A percentile compares a stretch with the other conserved stretches of the same genome.
Evolutionary conservation across 2,888 invertebrate genomes (phyloP).

Genomic region (Druceiella hillmani): DNA sequence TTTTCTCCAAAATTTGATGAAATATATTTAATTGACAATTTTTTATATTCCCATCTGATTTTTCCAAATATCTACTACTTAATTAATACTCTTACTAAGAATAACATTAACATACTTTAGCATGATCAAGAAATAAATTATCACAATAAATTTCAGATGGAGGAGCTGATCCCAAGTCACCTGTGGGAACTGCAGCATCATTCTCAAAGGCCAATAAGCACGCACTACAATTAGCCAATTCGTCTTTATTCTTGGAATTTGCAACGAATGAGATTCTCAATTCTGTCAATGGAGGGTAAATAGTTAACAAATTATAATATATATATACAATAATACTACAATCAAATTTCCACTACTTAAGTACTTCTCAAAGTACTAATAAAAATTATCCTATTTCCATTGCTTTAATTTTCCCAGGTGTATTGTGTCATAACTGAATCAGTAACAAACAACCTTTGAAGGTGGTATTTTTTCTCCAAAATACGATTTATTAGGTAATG

Average conservation of each 20-base stretch:
- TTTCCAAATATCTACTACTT: not conserved
- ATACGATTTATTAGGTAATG: no score
- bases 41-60: conserved; percentile 11
- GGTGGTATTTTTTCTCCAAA: no score
- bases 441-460: no score
- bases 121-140: not conserved
- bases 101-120: not conserved
- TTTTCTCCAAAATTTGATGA: conserved; percentile 1
- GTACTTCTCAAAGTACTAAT: no score
- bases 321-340: no score
- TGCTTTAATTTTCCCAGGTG: no score
- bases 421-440: no score
- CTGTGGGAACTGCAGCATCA: conserved; percentile 82
- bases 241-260: conserved; percentile 79
- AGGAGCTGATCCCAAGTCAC: conserved; percentile 80
- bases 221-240: conserved; percentile 77
- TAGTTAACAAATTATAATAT: no score
- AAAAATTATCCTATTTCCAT: no score
- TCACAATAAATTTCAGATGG: conserved; percentile 49
- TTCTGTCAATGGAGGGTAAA: conserved; percentile 52
- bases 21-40: conserved; percentile 1
- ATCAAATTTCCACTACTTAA: no score
- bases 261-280: conserved; percentile 83
- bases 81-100: not conserved
- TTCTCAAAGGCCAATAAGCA: conserved; percentile 86